Conservation (phyloP, 2,888 invertebrate genomes). For the Synergus gifuensis region DNA sequence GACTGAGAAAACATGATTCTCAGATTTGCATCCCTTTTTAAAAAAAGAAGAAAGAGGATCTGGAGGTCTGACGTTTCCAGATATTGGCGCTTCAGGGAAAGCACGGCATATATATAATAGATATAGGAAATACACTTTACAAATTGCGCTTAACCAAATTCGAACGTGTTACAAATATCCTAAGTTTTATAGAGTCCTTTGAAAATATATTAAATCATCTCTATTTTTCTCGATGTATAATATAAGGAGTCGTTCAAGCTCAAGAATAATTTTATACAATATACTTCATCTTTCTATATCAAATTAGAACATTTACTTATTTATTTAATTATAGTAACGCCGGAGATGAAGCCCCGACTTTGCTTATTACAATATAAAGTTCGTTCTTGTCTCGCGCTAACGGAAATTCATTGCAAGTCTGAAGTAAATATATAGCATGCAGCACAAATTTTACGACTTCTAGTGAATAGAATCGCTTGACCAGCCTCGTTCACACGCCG, state of each 20-base stretch:
- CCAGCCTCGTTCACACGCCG: constrained; percentile 36
- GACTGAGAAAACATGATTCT: constrained; percentile 34
- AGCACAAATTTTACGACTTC: constrained; percentile 23
- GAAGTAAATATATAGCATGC: constrained; percentile 1
- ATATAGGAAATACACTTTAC: background rate
- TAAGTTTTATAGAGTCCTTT: background rate
- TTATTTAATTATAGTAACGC: background rate
- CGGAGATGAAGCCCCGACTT: background rate
- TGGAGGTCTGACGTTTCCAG: constrained; percentile 23
- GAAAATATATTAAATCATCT: background rate
- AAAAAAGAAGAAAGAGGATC: constrained; percentile 9
- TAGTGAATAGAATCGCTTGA: constrained; percentile 35
- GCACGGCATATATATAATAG: background rate
- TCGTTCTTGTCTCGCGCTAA: background rate
- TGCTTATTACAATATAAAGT: background rate
- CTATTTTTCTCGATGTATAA: no score
- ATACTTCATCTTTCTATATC: background rate
- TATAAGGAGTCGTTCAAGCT: background rate
- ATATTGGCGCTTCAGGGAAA: constrained; percentile 30
- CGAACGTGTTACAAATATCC: background rate
- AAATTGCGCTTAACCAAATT: constrained; percentile 24
- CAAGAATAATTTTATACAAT: background rate
- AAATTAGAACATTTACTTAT: background rate
- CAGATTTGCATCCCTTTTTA: constrained; percentile 12
- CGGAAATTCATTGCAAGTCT: constrained; percentile 5